These are phyloP conservation scores for Nomada lathburiana DNA, from an alignment of 2,888 invertebrate species.

Conservation along the genomic window DNA sequence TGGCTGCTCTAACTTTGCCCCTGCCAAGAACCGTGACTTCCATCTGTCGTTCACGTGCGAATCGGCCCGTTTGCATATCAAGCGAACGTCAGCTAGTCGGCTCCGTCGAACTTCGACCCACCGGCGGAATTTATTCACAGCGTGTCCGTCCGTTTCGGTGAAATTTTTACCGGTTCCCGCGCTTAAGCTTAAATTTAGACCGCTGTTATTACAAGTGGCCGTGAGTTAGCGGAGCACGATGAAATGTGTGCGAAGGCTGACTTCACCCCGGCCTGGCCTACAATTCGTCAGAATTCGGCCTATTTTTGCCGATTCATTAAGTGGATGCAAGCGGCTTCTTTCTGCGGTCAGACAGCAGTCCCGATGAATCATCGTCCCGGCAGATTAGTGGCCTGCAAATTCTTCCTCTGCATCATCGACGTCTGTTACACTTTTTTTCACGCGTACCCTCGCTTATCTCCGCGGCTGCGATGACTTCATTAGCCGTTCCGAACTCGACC, in stretches of 20 bases:
- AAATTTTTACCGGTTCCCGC: not conserved
- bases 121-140: not conserved
- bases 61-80: not conserved
- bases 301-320: slow-evolving; percentile 54
- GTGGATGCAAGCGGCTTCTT: slow-evolving; percentile 19
- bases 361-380: slow-evolving; percentile 63
- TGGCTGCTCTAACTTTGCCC: not conserved
- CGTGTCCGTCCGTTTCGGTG: not conserved
- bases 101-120: not conserved
- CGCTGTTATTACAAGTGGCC: not conserved
- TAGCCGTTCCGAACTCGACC: slow-evolving; percentile 28
- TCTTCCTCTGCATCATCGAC: slow-evolving; percentile 38
- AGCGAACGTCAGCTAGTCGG: no score
- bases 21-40: not conserved
- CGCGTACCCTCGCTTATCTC: slow-evolving; percentile 44
- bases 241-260: not conserved
- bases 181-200: not conserved
- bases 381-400: slow-evolving; percentile 54
- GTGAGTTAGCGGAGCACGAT: not conserved
- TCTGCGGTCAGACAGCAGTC: slow-evolving; percentile 27
- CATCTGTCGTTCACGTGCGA: not conserved
- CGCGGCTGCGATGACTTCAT: slow-evolving; percentile 43
- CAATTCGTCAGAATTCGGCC: slow-evolving; percentile 38
- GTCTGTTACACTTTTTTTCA: slow-evolving; percentile 44
- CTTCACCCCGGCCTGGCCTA: not conserved